phyloP scores from a whole-genome alignment of 92 coral and sea anemone genomes.

The Blastomussa wellsi region DNA sequence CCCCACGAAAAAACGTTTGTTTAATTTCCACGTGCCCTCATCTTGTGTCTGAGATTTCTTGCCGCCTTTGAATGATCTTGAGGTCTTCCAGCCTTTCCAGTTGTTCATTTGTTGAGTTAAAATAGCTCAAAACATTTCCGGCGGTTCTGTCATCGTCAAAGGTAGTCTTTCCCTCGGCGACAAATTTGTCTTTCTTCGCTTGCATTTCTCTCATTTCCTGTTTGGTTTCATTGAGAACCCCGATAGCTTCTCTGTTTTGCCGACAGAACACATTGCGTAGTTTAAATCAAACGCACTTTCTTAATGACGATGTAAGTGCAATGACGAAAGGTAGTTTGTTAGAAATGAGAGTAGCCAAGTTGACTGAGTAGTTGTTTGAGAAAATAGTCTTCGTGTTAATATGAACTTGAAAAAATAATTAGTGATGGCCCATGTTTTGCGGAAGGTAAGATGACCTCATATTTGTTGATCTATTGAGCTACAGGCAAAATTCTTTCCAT shows the following conservation, averaged over 20 bases:
- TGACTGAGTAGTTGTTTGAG: too few species aligned
- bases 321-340: neutral
- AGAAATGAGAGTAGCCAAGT: neutral
- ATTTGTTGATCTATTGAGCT: neutral
- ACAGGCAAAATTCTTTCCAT: neutral
- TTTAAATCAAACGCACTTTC: neutral
- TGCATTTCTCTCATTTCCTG: conserved; percentile 19
- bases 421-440: neutral
- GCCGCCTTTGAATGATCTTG: neutral
- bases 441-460: neutral
- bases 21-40: neutral
- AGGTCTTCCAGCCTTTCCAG: conserved; percentile 20
- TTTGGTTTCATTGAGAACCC: conserved; percentile 16
- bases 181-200: neutral
- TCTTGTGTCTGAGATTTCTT: neutral
- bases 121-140: conserved; percentile 14
- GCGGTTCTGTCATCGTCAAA: conserved; percentile 8
- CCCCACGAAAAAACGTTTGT: too few species aligned
- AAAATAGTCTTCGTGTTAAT: neutral
- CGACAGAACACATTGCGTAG: neutral
- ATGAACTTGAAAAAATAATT: neutral
- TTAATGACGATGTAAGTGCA: neutral
- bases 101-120: neutral
- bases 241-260: neutral
- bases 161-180: neutral